Conservation (phyloP, 1,140 invertebrate genomes). For the Euura saliciscinereae region DNA sequence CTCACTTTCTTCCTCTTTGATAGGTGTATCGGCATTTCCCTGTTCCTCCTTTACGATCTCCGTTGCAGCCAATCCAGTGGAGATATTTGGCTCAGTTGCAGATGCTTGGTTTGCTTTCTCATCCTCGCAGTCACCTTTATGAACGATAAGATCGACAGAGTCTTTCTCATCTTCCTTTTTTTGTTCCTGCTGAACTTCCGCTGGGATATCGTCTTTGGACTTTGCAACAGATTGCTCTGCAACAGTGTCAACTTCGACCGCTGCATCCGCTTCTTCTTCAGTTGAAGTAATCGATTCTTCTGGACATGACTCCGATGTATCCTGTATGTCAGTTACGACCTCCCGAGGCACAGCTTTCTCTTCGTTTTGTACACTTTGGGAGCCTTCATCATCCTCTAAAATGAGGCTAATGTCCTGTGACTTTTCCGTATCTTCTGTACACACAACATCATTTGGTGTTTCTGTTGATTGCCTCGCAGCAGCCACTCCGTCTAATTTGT, state of each 20-base stretch:
- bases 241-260: background rate
- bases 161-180: background rate
- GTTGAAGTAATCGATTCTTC: background rate
- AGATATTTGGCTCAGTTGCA: background rate
- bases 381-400: slow-evolving; percentile 41
- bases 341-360: slow-evolving; percentile 18
- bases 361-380: slow-evolving; percentile 18
- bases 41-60: slow-evolving; percentile 19
- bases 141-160: background rate
- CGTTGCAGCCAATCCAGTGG: background rate
- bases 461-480: slow-evolving; percentile 34
- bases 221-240: background rate
- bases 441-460: slow-evolving; percentile 34
- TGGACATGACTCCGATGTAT: slow-evolving; percentile 4
- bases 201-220: background rate
- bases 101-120: background rate
- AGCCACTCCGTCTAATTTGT: slow-evolving; percentile 33
- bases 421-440: slow-evolving; percentile 39
- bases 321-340: slow-evolving; percentile 15
- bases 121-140: background rate
- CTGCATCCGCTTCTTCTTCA: slow-evolving; percentile 16
- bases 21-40: slow-evolving; percentile 21
- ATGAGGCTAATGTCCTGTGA: slow-evolving; percentile 45
- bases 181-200: background rate
- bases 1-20: slow-evolving; percentile 31